phyloP scores from a whole-genome alignment of 2,888 invertebrate species.

The Fragum fragum region DNA sequence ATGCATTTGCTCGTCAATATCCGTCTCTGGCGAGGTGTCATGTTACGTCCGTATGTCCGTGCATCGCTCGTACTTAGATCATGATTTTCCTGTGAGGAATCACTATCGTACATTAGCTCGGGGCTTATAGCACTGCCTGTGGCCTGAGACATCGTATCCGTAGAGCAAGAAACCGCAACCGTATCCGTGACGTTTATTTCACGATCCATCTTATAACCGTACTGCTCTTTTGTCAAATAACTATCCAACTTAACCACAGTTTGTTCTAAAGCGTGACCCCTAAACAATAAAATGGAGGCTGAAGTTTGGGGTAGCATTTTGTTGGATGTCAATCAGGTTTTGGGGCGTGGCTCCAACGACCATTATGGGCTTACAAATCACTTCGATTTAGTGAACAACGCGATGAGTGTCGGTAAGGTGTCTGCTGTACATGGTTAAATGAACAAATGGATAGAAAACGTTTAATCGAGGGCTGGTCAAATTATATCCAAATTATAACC shows the following conservation, averaged over 20 bases:
- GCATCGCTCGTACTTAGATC: slow-evolving; percentile 23
- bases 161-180: not conserved
- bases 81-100: slow-evolving; percentile 64
- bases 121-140: not conserved
- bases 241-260: slow-evolving; percentile 7
- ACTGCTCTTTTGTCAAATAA: slow-evolving; percentile 8
- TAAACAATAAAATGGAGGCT: not conserved
- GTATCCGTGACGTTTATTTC: slow-evolving; percentile 24
- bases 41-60: slow-evolving; percentile 17
- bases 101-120: slow-evolving; percentile 62
- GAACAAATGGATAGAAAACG: slow-evolving; percentile 30
- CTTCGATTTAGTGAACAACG: slow-evolving; percentile 28
- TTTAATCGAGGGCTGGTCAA: slow-evolving; percentile 14
- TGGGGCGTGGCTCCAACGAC: slow-evolving; percentile 40
- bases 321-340: slow-evolving; percentile 44
- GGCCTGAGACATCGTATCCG: slow-evolving; percentile 11
- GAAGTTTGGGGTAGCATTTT: slow-evolving; percentile 17
- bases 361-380: slow-evolving; percentile 44
- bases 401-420: slow-evolving; percentile 16
- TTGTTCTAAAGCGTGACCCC: slow-evolving; percentile 8
- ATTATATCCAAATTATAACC: slow-evolving; percentile 31
- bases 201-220: slow-evolving; percentile 5
- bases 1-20: slow-evolving; percentile 60
- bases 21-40: slow-evolving; percentile 28
- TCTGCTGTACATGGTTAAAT: slow-evolving; percentile 24